Evolutionary conservation across 1,140 invertebrate genomes (phyloP).

Genomic region (Scaptomyza hsui): DNA sequence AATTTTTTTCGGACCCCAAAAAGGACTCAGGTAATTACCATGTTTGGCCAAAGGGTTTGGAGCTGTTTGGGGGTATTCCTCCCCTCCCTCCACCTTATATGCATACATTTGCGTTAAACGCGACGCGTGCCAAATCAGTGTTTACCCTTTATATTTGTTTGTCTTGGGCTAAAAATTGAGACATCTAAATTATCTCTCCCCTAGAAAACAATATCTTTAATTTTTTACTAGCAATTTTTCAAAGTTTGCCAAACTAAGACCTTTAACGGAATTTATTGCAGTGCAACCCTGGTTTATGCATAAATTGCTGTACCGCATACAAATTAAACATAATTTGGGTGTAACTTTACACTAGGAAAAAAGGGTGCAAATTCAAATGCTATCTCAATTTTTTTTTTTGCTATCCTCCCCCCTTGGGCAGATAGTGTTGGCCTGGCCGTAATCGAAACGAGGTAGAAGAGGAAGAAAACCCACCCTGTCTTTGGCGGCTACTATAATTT

Average conservation of each 20-base stretch:
- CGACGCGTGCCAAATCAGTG: constrained; percentile 80
- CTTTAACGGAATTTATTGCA: neutral
- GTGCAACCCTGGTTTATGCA: constrained; percentile 6
- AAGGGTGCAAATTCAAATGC: constrained; percentile 63
- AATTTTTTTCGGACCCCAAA: constrained; percentile 55
- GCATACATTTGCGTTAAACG: constrained; percentile 70
- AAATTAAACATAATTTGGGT: constrained; percentile 42
- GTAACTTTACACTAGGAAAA: constrained; percentile 23
- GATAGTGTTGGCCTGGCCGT: neutral
- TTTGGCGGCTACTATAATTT: constrained; percentile 60
- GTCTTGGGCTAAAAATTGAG: neutral
- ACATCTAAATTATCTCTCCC: too few species aligned
- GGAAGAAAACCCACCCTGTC: constrained; percentile 52
- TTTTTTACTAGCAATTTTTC: neutral
- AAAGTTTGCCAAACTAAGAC: too few species aligned
- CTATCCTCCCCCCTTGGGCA: neutral
- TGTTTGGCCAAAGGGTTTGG: constrained; percentile 56
- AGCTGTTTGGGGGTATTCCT: neutral
- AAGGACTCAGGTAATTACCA: constrained; percentile 81
- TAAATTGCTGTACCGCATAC: constrained; percentile 5
- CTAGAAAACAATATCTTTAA: neutral
- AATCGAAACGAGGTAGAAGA: constrained; percentile 2
- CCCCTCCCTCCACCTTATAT: constrained; percentile 42
- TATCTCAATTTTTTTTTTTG: constrained; percentile 60
- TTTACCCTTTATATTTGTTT: constrained; percentile 79